phyloP scores from a whole-genome alignment of 2,888 invertebrate genomes.

The Caenorhabditis auriculariae region DNA sequence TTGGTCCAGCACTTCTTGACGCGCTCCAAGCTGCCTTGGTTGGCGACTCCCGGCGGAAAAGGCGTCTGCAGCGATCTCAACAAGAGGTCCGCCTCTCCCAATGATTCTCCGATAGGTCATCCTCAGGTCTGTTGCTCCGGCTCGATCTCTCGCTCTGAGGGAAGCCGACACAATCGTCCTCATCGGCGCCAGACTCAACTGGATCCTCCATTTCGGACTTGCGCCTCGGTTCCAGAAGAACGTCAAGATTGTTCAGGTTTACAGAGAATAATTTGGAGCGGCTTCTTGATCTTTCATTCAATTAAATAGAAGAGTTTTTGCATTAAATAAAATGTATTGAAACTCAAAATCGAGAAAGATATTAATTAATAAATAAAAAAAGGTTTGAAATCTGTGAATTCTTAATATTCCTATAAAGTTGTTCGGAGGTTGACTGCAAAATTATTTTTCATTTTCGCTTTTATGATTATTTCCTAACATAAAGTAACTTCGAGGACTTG shows the following conservation, averaged over 20 bases:
- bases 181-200: conserved; percentile 88
- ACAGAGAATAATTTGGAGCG: no score
- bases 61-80: conserved; percentile 52
- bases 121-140: conserved; percentile 58
- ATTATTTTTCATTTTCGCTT: no score
- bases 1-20: conserved; percentile 68
- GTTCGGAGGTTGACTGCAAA: no score
- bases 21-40: conserved; percentile 79
- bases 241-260: conserved; percentile 85
- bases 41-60: conserved; percentile 91
- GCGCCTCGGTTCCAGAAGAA: conserved; percentile 80
- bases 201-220: conserved; percentile 95
- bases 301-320: no score
- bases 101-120: neutral
- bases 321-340: no score
- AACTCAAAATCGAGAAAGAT: no score
- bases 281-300: no score
- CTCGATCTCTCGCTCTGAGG: conserved; percentile 72
- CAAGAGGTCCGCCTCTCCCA: conserved; percentile 74
- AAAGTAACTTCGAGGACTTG: no score
- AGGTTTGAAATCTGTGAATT: no score
- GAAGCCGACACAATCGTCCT: conserved; percentile 85
- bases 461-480: no score
- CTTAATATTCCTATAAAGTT: no score
- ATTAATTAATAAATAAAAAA: no score